These are phyloP conservation scores for Microcaecilia unicolor DNA, from an alignment of 2,797 vertebrate genomes.

Conservation along the genomic window DNA sequence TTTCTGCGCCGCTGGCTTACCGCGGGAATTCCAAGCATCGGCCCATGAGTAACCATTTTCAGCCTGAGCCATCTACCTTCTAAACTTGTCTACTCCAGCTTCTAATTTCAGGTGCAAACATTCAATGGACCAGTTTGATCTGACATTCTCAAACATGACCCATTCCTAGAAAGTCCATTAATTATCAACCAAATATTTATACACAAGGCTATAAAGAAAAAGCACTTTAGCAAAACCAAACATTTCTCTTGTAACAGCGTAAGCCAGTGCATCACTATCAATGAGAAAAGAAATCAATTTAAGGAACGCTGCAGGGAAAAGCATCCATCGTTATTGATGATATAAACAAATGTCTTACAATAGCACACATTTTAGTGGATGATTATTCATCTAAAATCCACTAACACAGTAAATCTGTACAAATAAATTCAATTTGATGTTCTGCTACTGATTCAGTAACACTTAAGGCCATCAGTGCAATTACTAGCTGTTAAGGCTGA, in stretches of 20 bases:
- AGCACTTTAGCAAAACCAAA: slow-evolving; percentile 1
- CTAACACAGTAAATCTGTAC: slow-evolving; percentile 26
- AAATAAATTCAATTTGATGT: slow-evolving; percentile 34
- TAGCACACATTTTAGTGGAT: slow-evolving; percentile 8
- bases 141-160: slow-evolving; percentile 13
- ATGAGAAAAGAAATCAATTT: slow-evolving; percentile 19
- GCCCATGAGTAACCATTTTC: no score
- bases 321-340: slow-evolving; percentile 7
- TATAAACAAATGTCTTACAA: slow-evolving; percentile 13
- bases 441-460: slow-evolving; percentile 28
- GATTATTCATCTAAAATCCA: slow-evolving; percentile 31
- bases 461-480: slow-evolving; percentile 7
- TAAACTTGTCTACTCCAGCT: no score
- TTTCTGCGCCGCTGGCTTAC: no score
- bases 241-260: slow-evolving; percentile 4
- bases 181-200: slow-evolving; percentile 25
- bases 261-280: slow-evolving; percentile 4
- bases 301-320: slow-evolving; percentile 1
- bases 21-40: no score
- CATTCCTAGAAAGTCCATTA: slow-evolving; percentile 11
- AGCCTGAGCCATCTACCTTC: no score
- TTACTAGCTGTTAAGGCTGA: slow-evolving; percentile 28
- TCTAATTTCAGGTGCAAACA: neutral
- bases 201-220: slow-evolving; percentile 10
- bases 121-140: slow-evolving; percentile 2